Evolutionary conservation across 1,140 invertebrate species (phyloP).

Genomic region (Cherax destructor): DNA sequence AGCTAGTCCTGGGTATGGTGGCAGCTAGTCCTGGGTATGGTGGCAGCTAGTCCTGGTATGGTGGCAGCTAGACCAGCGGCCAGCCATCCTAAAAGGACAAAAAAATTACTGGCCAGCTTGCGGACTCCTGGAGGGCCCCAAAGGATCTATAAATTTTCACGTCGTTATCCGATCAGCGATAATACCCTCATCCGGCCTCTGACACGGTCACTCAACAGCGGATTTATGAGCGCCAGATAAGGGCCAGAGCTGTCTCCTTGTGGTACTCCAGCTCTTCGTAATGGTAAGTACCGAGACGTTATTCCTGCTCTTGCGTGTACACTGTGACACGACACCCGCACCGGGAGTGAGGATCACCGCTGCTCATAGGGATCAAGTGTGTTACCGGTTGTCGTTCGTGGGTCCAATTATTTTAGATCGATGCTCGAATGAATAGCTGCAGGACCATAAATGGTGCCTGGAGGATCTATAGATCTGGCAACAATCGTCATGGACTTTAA

Average conservation of each 20-base stretch:
- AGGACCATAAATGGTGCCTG: not conserved
- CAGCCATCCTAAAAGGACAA: not conserved
- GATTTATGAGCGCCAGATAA: constrained; percentile 8
- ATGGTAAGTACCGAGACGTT: not conserved
- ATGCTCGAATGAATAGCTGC: not conserved
- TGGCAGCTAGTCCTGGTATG: too few species aligned
- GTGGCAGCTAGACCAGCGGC: too few species aligned
- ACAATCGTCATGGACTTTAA: not conserved
- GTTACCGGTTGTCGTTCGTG: not conserved
- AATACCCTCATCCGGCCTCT: constrained; percentile 1
- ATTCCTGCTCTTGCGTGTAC: not conserved
- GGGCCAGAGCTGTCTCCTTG: not conserved
- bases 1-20: too few species aligned
- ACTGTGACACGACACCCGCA: not conserved
- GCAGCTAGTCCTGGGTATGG: too few species aligned
- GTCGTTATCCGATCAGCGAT: constrained; percentile 24
- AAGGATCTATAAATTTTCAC: constrained; percentile 31
- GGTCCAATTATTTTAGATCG: constrained; percentile 35
- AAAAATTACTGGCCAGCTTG: not conserved
- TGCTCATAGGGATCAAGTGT: not conserved
- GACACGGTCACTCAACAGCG: constrained; percentile 4
- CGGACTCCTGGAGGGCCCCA: not conserved
- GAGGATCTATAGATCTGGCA: not conserved
- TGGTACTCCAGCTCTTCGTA: not conserved
- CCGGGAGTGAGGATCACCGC: not conserved